phyloP scores from a whole-genome alignment of 2,888 invertebrate species.

The Diplazon laetatorius region DNA sequence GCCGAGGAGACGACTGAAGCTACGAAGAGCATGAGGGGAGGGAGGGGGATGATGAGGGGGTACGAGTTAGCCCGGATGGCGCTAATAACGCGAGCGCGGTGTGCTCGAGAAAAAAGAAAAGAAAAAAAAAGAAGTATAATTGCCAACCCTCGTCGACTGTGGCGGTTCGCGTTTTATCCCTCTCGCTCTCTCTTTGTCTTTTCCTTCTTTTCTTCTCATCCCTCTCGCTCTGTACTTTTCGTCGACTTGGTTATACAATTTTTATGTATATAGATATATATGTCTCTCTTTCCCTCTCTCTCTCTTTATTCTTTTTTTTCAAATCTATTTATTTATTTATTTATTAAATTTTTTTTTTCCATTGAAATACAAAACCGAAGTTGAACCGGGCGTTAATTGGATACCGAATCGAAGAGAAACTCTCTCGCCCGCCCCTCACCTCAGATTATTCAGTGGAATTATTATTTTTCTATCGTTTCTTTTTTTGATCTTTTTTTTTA shows the following conservation, averaged over 20 bases:
- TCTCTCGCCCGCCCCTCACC: constrained; percentile 62
- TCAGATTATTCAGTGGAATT: constrained; percentile 43
- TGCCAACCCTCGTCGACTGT: constrained; percentile 72
- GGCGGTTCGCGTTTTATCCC: constrained; percentile 43
- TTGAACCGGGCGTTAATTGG: constrained; percentile 74
- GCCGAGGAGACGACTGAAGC: constrained; percentile 25
- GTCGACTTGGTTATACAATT: constrained; percentile 25
- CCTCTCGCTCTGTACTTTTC: constrained; percentile 1
- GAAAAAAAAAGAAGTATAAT: constrained; percentile 71
- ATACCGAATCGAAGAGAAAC: constrained; percentile 76
- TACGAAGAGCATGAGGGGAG: constrained; percentile 36
- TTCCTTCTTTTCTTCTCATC: constrained; percentile 21
- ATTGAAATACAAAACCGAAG: constrained; percentile 73
- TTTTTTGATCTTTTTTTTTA: neutral
- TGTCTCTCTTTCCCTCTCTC: too few relatives aligned
- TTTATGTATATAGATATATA: too few relatives aligned
- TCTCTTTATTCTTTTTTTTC: too few relatives aligned
- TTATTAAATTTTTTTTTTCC: constrained; percentile 49
- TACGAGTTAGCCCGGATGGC: constrained; percentile 71
- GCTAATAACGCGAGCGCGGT: constrained; percentile 76
- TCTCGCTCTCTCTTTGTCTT: constrained; percentile 13
- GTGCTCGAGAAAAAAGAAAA: constrained; percentile 68
- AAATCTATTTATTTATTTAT: constrained; percentile 28
- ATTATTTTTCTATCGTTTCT: constrained; percentile 45
- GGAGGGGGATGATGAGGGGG: constrained; percentile 58